A percentile compares a stretch with the other conserved stretches of the same genome.
Conservation (phyloP, 92 coral and sea anemone species). For the Heliopora coerulea region DNA sequence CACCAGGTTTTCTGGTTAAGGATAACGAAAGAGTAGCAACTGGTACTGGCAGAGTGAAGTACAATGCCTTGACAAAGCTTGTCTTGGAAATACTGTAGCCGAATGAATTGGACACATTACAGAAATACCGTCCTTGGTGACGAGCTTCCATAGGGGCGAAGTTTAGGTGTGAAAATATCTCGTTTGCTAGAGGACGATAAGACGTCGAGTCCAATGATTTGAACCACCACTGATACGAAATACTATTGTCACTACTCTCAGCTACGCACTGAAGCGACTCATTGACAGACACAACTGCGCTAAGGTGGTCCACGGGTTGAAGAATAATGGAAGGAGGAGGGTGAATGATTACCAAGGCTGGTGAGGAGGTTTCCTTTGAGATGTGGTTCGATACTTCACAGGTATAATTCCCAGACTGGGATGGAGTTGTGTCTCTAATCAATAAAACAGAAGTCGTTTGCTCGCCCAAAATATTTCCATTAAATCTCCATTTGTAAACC, state of each 20-base stretch:
- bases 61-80: conserved; percentile 54
- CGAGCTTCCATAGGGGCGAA: conserved; percentile 24
- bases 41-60: conserved; percentile 55
- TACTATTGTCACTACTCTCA: conserved; percentile 43
- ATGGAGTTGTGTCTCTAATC: conserved; percentile 33
- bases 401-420: conserved; percentile 63
- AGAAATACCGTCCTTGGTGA: conserved; percentile 61
- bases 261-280: conserved; percentile 54
- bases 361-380: conserved; percentile 50
- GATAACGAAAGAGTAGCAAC: conserved; percentile 24
- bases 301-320: conserved; percentile 59
- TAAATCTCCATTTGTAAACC: conserved; percentile 59
- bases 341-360: conserved; percentile 60
- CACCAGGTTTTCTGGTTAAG: neutral
- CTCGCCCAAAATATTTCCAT: conserved; percentile 45
- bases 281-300: conserved; percentile 43
- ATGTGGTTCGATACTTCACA: conserved; percentile 71
- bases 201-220: conserved; percentile 36
- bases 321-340: conserved; percentile 52
- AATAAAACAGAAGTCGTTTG: conserved; percentile 31
- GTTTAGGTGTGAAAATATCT: conserved; percentile 51
- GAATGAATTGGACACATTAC: conserved; percentile 60
- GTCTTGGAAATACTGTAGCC: conserved; percentile 56
- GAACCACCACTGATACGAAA: conserved; percentile 69
- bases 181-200: conserved; percentile 33